A percentile compares a stretch with the other conserved stretches of the same genome.
Evolutionary conservation across 92 coral and sea anemone genomes (phyloP).

Genomic region (Siderastrea radians): DNA sequence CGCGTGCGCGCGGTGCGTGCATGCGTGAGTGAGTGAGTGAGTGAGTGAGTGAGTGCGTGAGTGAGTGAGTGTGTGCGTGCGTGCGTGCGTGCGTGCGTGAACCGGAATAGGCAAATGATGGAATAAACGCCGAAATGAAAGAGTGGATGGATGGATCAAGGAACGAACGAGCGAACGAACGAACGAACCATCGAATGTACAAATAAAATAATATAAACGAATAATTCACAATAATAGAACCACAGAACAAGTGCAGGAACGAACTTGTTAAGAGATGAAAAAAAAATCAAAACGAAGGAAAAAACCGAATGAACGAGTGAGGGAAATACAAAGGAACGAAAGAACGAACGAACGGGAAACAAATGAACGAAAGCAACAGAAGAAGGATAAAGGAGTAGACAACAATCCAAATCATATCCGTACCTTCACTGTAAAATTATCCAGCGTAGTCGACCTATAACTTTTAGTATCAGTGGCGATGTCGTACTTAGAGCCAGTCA

Average conservation of each 20-base stretch:
- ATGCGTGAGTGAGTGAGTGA: no score
- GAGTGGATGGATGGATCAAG: neutral
- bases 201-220: neutral
- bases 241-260: no score
- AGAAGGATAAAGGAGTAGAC: no score
- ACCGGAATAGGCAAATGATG: neutral
- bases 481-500: slow-evolving; percentile 73
- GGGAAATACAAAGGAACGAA: neutral
- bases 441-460: neutral
- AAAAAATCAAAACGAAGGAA: neutral
- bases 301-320: neutral
- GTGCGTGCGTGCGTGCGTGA: no score
- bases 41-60: no score
- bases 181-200: neutral
- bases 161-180: no score
- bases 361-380: no score
- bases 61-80: neutral
- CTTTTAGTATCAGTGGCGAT: slow-evolving; percentile 83
- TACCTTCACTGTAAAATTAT: slow-evolving; percentile 24
- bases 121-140: neutral
- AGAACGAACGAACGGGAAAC: no score
- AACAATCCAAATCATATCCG: no score
- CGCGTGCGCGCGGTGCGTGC: no score
- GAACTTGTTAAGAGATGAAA: no score
- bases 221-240: no score